Conservation (phyloP, 1,140 invertebrate species). For the Calliopsis andreniformis region DNA sequence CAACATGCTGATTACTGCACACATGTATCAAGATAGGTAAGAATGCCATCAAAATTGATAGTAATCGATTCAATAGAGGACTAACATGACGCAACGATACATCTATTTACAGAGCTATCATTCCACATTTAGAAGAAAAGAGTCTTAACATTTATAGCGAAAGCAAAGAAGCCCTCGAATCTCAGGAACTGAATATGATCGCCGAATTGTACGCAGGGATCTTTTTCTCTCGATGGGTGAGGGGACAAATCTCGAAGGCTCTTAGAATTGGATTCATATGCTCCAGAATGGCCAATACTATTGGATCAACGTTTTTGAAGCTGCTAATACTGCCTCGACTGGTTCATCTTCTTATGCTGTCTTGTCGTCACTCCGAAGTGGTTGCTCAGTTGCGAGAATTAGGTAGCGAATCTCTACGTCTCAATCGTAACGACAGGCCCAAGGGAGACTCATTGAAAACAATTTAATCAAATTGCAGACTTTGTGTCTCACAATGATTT, state of each 20-base stretch:
- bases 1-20: slow-evolving; percentile 79
- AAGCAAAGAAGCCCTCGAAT: slow-evolving; percentile 73
- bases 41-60: neutral
- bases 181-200: slow-evolving; percentile 78
- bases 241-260: slow-evolving; percentile 73
- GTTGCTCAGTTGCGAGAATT: slow-evolving; percentile 77
- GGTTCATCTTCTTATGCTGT: slow-evolving; percentile 73
- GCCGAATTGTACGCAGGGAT: slow-evolving; percentile 79
- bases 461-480: slow-evolving; percentile 59
- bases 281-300: slow-evolving; percentile 73
- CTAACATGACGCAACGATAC: too few relatives aligned
- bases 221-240: slow-evolving; percentile 79
- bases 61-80: neutral
- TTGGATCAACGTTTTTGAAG: slow-evolving; percentile 70
- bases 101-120: slow-evolving; percentile 52
- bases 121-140: slow-evolving; percentile 66
- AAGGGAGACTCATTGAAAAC: too few relatives aligned
- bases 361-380: slow-evolving; percentile 74
- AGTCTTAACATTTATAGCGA: slow-evolving; percentile 72
- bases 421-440: neutral
- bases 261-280: slow-evolving; percentile 77
- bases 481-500: slow-evolving; percentile 72
- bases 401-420: slow-evolving; percentile 56
- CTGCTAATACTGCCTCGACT: slow-evolving; percentile 76
- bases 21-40: slow-evolving; percentile 62